Evolutionary conservation across 1,140 invertebrate genomes (phyloP), one percentile per base, ranked within the genome.

Genomic region (Microplitis demolitor): DNA sequence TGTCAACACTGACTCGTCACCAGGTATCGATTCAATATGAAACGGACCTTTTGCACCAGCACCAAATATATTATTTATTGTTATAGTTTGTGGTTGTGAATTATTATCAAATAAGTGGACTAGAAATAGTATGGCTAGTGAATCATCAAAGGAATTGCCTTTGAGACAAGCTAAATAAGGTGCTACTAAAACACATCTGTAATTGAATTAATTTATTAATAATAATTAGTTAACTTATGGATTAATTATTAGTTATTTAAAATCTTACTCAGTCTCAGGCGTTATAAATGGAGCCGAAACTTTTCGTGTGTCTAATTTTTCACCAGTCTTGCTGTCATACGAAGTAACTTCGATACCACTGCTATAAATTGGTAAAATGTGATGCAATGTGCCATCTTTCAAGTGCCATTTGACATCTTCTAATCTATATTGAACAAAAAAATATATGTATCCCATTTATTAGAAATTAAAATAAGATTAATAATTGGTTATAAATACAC

Each of bases 311-410:
- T 85, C 88, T 5, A 89, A 83, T 79, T 92, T 91, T 73, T 90
- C 88, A n/a, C 92, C 92, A 5, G 89, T 91, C 76, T 89, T 87
- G 35, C 91, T 84, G 72, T 92, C 90, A 76, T 93, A 94, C 53
- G 88, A 89, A 4, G 90, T 91, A 2, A 94, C 88, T 83, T 94
- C 92, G n/a, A 93, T 81, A 72, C 92, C 91, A 35, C 90, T 91
- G 11, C 89, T 89, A 77, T 89, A 89, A 16, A 90, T 87, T 1
- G 91, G 91, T 58, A 93, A 78, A 77, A 93, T 88, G 81, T 94
- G 92, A 71, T 93, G 88, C 13, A 94, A 81, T 54, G 90, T 84
- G 31, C 89, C 89, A 75, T 91, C 87, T 73, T 90, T 88, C 53
- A 92, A 89, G 79, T 91, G 89, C 91, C 91, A 93, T 61, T 84